Evolutionary conservation across 2,888 invertebrate species (phyloP).

Genomic region (Mimachlamys varia): DNA sequence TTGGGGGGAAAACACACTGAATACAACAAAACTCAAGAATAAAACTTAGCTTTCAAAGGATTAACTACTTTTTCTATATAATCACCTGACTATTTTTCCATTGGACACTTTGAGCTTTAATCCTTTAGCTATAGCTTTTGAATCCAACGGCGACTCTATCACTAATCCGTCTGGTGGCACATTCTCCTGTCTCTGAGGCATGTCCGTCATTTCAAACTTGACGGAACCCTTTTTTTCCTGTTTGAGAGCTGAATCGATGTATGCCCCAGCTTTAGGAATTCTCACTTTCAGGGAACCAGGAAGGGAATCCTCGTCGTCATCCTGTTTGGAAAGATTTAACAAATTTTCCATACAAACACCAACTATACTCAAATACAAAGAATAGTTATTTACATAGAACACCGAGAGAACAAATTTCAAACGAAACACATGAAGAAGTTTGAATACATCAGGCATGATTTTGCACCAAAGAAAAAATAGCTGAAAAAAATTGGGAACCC

Average conservation of each 20-base stretch:
- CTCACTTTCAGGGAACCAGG: slow-evolving; percentile 68
- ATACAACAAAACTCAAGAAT: too few species aligned
- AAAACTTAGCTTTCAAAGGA: too few species aligned
- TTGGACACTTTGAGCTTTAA: slow-evolving; percentile 77
- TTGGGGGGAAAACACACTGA: too few species aligned
- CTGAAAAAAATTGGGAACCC: too few species aligned
- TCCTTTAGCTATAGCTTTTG: slow-evolving; percentile 53
- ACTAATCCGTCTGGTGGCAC: slow-evolving; percentile 40
- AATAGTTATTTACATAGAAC: too few species aligned
- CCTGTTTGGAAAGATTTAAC: slow-evolving; percentile 37
- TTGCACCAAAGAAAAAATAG: too few species aligned
- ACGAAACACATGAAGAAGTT: too few species aligned
- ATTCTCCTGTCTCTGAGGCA: slow-evolving; percentile 25
- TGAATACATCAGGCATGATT: too few species aligned
- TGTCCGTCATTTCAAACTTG: slow-evolving; percentile 38
- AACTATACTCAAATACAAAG: too few species aligned
- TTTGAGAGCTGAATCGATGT: slow-evolving; percentile 58
- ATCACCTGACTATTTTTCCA: slow-evolving; percentile 77
- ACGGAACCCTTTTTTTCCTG: slow-evolving; percentile 41
- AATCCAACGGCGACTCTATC: slow-evolving; percentile 58
- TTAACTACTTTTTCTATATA: neutral
- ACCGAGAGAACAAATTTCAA: too few species aligned
- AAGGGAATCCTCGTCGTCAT: slow-evolving; percentile 64
- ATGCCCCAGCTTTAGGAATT: slow-evolving; percentile 74
- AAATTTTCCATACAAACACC: neutral